Evolutionary conservation across 2,888 invertebrate genomes (phyloP), one percentile per base, ranked within the genome.

Genomic region (Scaptomyza cyrtandrae): DNA sequence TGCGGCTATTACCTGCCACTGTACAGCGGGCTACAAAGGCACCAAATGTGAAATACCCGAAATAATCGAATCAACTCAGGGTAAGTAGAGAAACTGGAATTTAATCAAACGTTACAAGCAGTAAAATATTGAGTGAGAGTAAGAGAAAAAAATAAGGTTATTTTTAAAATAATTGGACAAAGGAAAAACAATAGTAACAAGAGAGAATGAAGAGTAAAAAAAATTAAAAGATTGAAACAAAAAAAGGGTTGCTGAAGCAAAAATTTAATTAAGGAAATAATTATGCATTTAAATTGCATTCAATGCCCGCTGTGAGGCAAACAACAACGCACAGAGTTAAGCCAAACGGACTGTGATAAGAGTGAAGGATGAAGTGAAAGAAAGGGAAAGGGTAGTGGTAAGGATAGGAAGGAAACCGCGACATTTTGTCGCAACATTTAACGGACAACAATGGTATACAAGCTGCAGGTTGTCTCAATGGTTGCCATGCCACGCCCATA

Each of bases 1-100:
- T n/a, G 94, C 95, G 61, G 95, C 95, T 29, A 95, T 95, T 73
- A 95, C 94, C 88, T 96, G 96, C 90, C 93, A 94, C 81, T 96
- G 96, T 91, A 93, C 94, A 6, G 91, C 93, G 0, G 95, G 94
- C 31, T 96, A 93, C 92, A 94, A 94, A 39, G 96, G 96, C 45
- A 95, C 94, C 87, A 94, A 94, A 83, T 96, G 96, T 88, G 95
- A 96, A 91, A 93, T 94, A 58, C 94, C 94, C 75, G 93, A 92
- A 85, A 86, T 91, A 69, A 90, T 88, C 59, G 90, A 89, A 77
- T 77, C 83, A 46, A 91, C 90, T 45, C 90, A 86, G 83, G 92
- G 92, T 92, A 86, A 92, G 92, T 89, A 14, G 65, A 41, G 48
- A 55, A 55, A 79, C 64, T 56, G 27, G 43, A 58, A 60, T 64